Conservation (phyloP, 2,113 vertebrate species). For the Stercorarius parasiticus region DNA sequence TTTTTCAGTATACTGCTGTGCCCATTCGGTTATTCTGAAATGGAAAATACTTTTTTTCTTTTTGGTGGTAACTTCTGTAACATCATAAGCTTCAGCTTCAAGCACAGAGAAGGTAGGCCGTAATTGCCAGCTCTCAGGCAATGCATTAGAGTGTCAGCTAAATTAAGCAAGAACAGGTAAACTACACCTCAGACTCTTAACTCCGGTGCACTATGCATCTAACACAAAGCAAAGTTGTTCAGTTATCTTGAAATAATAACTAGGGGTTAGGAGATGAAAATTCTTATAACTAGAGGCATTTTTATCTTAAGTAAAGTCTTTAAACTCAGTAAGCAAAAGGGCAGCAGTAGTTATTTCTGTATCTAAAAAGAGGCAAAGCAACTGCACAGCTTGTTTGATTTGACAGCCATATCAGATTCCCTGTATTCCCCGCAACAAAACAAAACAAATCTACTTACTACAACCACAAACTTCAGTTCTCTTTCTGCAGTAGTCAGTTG, state of each 20-base stretch:
- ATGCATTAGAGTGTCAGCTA: not conserved
- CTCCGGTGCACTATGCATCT: not conserved
- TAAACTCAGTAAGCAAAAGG: not conserved
- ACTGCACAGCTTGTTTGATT: not conserved
- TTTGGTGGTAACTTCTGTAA: not conserved
- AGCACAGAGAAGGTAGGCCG: not conserved
- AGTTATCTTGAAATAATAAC: not conserved
- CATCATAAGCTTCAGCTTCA: not conserved
- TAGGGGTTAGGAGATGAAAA: not conserved
- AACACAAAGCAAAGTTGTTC: not conserved
- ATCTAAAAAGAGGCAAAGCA: not conserved
- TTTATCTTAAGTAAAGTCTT: not conserved
- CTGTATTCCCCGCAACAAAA: not conserved
- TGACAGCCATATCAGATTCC: not conserved
- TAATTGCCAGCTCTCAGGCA: not conserved
- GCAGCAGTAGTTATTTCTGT: not conserved
- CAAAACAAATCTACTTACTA: constrained; percentile 64
- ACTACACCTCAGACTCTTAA: not conserved
- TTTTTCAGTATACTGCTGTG: not conserved
- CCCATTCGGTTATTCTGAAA: not conserved
- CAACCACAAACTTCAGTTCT: constrained; percentile 66
- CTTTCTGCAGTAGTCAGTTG: constrained; percentile 28
- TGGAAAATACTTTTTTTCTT: not conserved
- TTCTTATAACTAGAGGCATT: not conserved
- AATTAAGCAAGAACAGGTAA: not conserved